Evolutionary conservation across 2,888 invertebrate species (phyloP), one percentile per base, ranked within the genome.

Genomic region (Iphiclides podalirius): DNA sequence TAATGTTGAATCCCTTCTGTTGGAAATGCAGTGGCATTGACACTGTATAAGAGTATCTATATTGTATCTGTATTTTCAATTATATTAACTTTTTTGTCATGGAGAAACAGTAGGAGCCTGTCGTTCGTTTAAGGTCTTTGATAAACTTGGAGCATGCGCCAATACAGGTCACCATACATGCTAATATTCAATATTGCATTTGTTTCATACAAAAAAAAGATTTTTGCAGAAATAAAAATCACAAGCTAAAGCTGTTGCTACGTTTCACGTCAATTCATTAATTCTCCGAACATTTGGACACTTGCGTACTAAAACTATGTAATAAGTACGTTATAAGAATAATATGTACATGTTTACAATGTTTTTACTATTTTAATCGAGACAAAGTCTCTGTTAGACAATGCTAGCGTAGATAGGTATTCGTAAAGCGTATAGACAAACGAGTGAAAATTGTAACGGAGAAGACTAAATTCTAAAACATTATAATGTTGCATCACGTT

Each of bases 331-430:
- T 58, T 52, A 61, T 61, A 57, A 64, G 57, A 63, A 63, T 68
- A 61, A 65, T 59, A 64, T 67, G 72, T 68, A 71, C 70, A 70
- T 75, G 75, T 79, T 83, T 77, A 74, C 72, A 76, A 77, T 71
- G 70, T 82, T 82, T 79, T 73, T 78, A 84, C 78, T 81, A 80
- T 78, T 79, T 75, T 76, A 75, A 67, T 69, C 61, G 86, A 77
- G 86, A 86, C 84, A 60, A 77, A 69, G 85, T 86, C 86, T 86
- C 85, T 65, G 65, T 71, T 87, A 87, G 85, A 76, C 70, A 81
- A 77, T 82, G 87, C 87, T 87, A 88, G 86, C 70, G 76, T 88
- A 87, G 87, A 83, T 88, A 88, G 87, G 77, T 78, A 73, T 76
- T 72, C 69, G 73, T 70, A 79, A 81, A 75, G 69, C 66, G 73